Percentiles rank a stretch among this genome's conserved stretches.
phyloP scores from a whole-genome alignment of 2,797 vertebrate species.

The Anas bernieri region DNA sequence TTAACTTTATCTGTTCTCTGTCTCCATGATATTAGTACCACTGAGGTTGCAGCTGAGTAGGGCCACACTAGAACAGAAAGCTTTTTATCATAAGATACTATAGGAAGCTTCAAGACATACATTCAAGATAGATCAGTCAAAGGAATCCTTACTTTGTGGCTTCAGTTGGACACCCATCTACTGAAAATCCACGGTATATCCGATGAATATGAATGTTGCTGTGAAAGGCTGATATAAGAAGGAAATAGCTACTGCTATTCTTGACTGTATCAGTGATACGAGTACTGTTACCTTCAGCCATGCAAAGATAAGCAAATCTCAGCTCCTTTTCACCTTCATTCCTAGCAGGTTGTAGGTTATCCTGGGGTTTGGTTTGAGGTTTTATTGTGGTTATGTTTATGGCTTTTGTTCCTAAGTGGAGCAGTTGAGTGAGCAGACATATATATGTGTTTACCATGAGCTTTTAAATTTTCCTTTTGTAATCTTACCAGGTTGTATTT shows the following conservation, averaged over 20 bases:
- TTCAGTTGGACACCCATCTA: not conserved
- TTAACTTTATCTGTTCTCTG: not conserved
- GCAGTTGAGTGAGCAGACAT: not conserved
- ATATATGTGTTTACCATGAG: not conserved
- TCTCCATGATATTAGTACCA: not conserved
- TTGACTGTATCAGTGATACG: not conserved
- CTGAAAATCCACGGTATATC: not conserved
- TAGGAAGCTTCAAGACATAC: not conserved
- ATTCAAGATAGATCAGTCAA: not conserved
- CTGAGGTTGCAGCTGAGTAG: not conserved
- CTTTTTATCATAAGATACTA: not conserved
- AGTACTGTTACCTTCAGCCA: not conserved
- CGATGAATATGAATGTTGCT: not conserved
- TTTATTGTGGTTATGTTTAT: not conserved
- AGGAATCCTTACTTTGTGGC: not conserved
- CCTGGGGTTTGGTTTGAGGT: not conserved
- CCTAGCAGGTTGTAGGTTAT: not conserved
- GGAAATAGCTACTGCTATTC: not conserved
- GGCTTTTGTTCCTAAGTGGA: not conserved
- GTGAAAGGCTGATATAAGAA: fast-evolving
- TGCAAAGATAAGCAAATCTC: not conserved
- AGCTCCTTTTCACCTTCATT: not conserved
- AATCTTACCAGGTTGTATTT: not conserved
- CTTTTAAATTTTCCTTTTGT: not conserved
- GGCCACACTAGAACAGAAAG: not conserved